Conservation (phyloP, 2,113 vertebrate genomes). For the Polyodon spathula region DNA sequence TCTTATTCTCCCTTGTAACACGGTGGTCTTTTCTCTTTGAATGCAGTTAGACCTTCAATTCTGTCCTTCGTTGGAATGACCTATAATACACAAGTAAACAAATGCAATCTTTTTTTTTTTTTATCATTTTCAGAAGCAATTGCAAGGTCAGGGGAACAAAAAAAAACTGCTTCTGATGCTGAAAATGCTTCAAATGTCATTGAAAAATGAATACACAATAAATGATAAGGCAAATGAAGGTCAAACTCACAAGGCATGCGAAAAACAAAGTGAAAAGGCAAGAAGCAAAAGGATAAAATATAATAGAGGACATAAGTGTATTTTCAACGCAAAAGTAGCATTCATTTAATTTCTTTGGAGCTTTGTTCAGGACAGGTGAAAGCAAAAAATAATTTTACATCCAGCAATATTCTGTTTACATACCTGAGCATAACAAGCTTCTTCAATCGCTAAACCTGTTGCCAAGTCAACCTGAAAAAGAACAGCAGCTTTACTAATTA, state of each 20-base stretch:
- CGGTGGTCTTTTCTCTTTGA: constrained; percentile 89
- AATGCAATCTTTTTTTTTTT: background rate
- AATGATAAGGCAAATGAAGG: background rate
- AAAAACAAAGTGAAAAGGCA: background rate
- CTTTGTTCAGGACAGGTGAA: too few species aligned
- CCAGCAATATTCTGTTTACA: constrained; percentile 25
- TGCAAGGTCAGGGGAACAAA: too few species aligned
- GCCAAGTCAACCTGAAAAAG: constrained; percentile 79
- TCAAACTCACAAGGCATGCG: too few species aligned
- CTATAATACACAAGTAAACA: constrained; percentile 45
- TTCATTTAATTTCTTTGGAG: too few species aligned
- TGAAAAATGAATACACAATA: background rate
- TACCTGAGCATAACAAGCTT: constrained; percentile 96
- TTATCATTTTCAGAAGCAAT: background rate
- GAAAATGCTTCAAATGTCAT: background rate
- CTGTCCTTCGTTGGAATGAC: constrained; percentile 94
- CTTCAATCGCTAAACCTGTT: constrained; percentile 92
- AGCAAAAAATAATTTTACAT: background rate
- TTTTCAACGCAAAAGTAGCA: background rate
- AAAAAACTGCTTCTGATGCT: too few species aligned
- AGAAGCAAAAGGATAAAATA: background rate
- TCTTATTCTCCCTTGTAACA: constrained; percentile 82
- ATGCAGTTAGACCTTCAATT: constrained; percentile 86
- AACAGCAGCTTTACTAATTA: constrained; percentile 12
- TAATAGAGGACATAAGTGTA: background rate